phyloP scores from a whole-genome alignment of 2,113 vertebrate genomes.

The Nothoprocta perdicaria region DNA sequence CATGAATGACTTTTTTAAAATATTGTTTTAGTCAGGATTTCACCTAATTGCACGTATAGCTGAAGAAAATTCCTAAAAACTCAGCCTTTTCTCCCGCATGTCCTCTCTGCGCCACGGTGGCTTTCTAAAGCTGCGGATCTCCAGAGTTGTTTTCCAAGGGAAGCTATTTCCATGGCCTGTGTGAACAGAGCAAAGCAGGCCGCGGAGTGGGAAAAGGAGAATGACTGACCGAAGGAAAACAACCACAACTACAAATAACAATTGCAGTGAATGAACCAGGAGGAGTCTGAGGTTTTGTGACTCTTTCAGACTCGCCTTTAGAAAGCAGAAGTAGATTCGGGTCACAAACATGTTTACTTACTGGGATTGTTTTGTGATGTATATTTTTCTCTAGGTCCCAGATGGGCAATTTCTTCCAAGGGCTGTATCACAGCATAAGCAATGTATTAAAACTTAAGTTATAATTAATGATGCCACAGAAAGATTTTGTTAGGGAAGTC shows the following conservation, averaged over 20 bases:
- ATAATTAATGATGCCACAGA: not conserved
- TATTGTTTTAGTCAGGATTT: not conserved
- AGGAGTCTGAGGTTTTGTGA: constrained; percentile 51
- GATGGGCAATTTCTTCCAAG: not conserved
- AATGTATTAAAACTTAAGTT: not conserved
- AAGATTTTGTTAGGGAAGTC: not conserved
- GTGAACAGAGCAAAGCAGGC: constrained; percentile 39
- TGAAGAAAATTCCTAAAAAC: not conserved
- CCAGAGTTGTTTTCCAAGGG: constrained; percentile 30
- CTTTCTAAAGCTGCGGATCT: constrained; percentile 24
- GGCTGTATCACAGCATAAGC: not conserved
- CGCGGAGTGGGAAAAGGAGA: constrained; percentile 42
- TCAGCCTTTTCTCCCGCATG: not conserved
- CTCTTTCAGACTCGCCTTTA: constrained; percentile 36
- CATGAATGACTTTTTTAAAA: not conserved
- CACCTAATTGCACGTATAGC: not conserved
- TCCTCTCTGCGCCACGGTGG: not conserved
- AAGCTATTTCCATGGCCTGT: constrained; percentile 42
- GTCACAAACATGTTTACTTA: constrained; percentile 64
- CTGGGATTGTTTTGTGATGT: not conserved
- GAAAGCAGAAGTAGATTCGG: constrained; percentile 51
- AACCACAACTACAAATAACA: constrained; percentile 59
- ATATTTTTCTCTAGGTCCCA: constrained; percentile 33
- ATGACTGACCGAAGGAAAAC: not conserved
- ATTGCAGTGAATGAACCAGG: not conserved